Evolutionary conservation across 1,140 invertebrate genomes (phyloP), one percentile per base, ranked within the genome.

Genomic region (Heterodera carotae): DNA sequence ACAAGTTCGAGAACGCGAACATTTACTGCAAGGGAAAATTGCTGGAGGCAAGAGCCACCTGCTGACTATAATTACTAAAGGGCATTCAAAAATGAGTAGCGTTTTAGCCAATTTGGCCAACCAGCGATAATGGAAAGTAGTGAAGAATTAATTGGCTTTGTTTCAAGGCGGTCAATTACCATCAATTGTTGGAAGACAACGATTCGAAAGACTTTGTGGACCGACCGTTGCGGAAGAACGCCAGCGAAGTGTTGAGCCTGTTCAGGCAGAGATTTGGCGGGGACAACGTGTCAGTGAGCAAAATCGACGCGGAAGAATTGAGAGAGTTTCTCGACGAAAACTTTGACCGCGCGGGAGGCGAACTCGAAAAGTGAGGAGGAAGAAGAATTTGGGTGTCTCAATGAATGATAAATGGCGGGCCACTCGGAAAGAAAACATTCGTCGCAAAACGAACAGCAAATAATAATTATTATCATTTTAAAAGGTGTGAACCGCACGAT

Each of bases 101-200:
- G n/a, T n/a, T n/a, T n/a, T n/a, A n/a, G n/a, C n/a, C n/a, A n/a
- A n/a, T n/a, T n/a, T n/a, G n/a, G n/a, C n/a, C n/a, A n/a, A n/a
- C n/a, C n/a, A n/a, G n/a, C n/a, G n/a, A n/a, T n/a, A n/a, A n/a
- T n/a, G n/a, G n/a, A n/a, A n/a, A n/a, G n/a, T n/a, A n/a, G n/a
- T n/a, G n/a, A n/a, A n/a, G n/a, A n/a, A n/a, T n/a, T n/a, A n/a
- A n/a, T n/a, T n/a, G 76, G 92, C 0, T 94, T 94, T 87, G 93
- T 94, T 22, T 93, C 94, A 85, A 92, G 94, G 71, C 71, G 12
- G 91, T 92, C 92, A 84, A 90, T 93, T 77, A 75, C n/a, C 76
- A 77, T 43, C 48, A 76, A 76, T 66, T 77, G 48, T 71, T 71
- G 76, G 33, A 80, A 62, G 75, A 74, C n/a, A 72, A 78, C n/a